Conservation (phyloP, 2,888 invertebrate genomes). For the Lampropteryx suffumata region DNA sequence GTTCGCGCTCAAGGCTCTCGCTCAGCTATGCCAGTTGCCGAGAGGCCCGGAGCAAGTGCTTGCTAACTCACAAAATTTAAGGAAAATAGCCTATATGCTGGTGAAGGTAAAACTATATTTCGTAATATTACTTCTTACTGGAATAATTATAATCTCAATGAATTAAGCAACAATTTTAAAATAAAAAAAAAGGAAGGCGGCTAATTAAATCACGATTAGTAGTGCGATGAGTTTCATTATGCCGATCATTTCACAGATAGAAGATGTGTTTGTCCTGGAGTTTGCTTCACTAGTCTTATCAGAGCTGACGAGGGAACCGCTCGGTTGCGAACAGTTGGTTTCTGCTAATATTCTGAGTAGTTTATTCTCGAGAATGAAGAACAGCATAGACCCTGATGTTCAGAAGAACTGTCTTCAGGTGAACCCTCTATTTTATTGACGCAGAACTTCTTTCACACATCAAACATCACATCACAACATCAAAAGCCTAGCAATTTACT, state of each 20-base stretch:
- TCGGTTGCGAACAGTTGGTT: conserved; percentile 72
- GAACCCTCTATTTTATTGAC: background rate
- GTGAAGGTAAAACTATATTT: conserved; percentile 51
- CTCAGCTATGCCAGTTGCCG: conserved; percentile 75
- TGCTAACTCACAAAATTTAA: conserved; percentile 59
- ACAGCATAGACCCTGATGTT: conserved; percentile 80
- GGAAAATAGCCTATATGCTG: conserved; percentile 66
- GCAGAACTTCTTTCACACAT: too few relatives aligned
- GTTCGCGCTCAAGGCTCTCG: conserved; percentile 78
- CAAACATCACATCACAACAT: too few relatives aligned
- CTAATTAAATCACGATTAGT: too few relatives aligned
- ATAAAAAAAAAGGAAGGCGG: too few relatives aligned
- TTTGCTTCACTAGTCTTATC: conserved; percentile 77
- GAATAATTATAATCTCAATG: too few relatives aligned
- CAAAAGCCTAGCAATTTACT: too few relatives aligned
- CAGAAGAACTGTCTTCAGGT: conserved; percentile 82
- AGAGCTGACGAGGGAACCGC: conserved; percentile 74
- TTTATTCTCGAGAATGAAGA: conserved; percentile 73
- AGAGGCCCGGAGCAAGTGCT: conserved; percentile 73
- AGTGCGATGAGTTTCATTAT: too few relatives aligned
- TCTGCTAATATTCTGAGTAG: conserved; percentile 70
- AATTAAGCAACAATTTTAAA: too few relatives aligned
- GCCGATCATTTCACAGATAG: conserved; percentile 48
- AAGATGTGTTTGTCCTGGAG: conserved; percentile 79
- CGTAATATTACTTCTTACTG: background rate